Base-by-base conservation (phyloP, 2,888 invertebrate species). In the Bembecia ichneumoniformis region DNA sequence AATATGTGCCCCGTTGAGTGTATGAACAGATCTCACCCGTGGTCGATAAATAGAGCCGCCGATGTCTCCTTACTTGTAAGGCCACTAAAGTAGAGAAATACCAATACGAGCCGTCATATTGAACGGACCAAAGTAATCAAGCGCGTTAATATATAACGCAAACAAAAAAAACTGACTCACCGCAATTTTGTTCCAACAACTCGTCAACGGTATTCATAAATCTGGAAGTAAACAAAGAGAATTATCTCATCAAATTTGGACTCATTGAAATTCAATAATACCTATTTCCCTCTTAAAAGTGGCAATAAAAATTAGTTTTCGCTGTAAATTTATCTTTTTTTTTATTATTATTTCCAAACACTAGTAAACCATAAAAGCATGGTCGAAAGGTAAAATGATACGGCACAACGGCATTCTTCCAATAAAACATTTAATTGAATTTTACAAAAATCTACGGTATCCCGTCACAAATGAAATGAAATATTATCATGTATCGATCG, bases 401-500 rank as follows among this genome's bases (percentile, higher is more conserved):
- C 74, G 67, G 64, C 68, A 65, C 68, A 69, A 74, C 74, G 69
- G 77, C 75, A 74, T 76, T 74, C 72, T 68, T 55, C 57, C 68
- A 60, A 74, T 78, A 77, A 81, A 82, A 82, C 61, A 77, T 82
- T 80, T 79, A 81, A 83, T 83, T 78, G 74, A 82, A 82, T 82
- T 83, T 82, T 52, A 52, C 64, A 79, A 79, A 70, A 67, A 78
- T 77, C 77, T 71, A 74, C 68, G 72, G 74, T 71, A 73, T 28
- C 68, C 77, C 70, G 77, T 79, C 83, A 72, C 66, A 62, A 61
- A 60, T 59, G 55, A 73, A 65, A 83, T 87, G 86, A 87, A 82
- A 81, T 87, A 87, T 84, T 77, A 79, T 81, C 80, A 77, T 78
- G 73, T 81, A 77, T 81, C 77, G 82, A 82, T 83, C 87, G 62